Conservation (phyloP, 2,888 invertebrate species). For the Folsomia manolachei region DNA sequence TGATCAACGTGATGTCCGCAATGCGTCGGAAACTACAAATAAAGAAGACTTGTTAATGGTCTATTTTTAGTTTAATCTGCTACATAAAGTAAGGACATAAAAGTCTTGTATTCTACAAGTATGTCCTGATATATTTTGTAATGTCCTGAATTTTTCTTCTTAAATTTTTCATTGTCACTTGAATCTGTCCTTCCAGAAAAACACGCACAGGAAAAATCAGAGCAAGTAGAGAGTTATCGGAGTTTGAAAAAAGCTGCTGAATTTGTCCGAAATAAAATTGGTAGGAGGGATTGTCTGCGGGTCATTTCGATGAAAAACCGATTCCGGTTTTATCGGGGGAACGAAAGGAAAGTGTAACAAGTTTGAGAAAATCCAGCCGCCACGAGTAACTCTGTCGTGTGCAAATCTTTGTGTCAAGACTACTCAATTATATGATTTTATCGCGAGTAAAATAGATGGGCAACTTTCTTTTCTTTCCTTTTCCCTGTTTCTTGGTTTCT, state of each 20-base stretch:
- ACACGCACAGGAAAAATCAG: too few species aligned
- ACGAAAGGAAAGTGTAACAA: conserved; percentile 49
- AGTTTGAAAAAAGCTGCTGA: conserved; percentile 41
- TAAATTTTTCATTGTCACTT: conserved; percentile 1
- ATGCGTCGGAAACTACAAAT: too few species aligned
- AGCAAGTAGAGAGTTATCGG: conserved; percentile 22
- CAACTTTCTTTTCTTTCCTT: conserved; percentile 51
- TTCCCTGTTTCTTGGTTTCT: conserved; percentile 34
- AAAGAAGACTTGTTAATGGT: too few species aligned
- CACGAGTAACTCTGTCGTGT: conserved; percentile 44
- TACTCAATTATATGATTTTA: conserved; percentile 52
- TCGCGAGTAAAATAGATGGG: conserved; percentile 51
- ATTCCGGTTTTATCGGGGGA: conserved; percentile 50
- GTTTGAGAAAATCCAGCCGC: conserved; percentile 45
- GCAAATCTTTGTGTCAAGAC: conserved; percentile 52
- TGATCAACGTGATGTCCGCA: too few species aligned
- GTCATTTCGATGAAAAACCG: conserved; percentile 52
- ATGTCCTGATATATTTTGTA: too few species aligned
- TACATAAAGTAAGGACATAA: too few species aligned
- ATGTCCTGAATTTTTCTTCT: too few species aligned
- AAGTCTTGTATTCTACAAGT: too few species aligned
- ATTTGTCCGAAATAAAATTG: conserved; percentile 51
- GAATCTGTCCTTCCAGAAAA: neutral
- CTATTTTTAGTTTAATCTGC: too few species aligned
- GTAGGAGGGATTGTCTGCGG: conserved; percentile 50